phyloP scores from a whole-genome alignment of 2,113 vertebrate species.

The Zingel zingel region DNA sequence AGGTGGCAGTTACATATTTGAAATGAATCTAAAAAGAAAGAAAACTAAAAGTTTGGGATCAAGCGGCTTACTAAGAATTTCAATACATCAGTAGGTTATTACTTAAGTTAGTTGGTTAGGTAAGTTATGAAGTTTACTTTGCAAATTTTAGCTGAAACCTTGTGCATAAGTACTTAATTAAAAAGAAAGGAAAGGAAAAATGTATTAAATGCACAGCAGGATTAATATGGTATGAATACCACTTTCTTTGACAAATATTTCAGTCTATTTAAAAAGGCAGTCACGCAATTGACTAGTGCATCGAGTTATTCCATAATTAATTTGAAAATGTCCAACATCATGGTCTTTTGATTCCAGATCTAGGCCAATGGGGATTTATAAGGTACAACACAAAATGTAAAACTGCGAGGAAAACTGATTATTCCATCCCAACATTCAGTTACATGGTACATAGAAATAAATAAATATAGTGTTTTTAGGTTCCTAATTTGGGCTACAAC shows the following conservation, averaged over 20 bases:
- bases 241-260: conserved; percentile 40
- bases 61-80: neutral
- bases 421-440: conserved; percentile 39
- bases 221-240: conserved; percentile 49
- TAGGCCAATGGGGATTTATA: conserved; percentile 28
- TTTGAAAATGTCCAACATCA: conserved; percentile 21
- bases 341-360: conserved; percentile 54
- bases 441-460: conserved; percentile 16
- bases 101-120: conserved; percentile 42
- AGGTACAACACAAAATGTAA: conserved; percentile 40
- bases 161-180: conserved; percentile 17
- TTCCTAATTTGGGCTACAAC: conserved; percentile 31
- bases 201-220: conserved; percentile 51
- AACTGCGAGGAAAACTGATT: conserved; percentile 34
- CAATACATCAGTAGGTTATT: conserved; percentile 37
- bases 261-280: conserved; percentile 56
- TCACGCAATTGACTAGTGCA: conserved; percentile 27
- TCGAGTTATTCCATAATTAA: conserved; percentile 33
- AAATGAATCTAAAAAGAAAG: conserved; percentile 13
- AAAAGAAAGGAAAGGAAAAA: conserved; percentile 35
- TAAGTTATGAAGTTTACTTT: conserved; percentile 16
- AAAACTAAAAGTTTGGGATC: neutral
- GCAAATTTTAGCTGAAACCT: conserved; percentile 13
- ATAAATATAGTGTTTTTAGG: conserved; percentile 40
- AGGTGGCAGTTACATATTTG: conserved; percentile 42